A percentile compares a stretch with the other conserved stretches of the same genome.
phyloP scores from a whole-genome alignment of 2,113 vertebrate genomes.

The Myanophis thanlyinensis region DNA sequence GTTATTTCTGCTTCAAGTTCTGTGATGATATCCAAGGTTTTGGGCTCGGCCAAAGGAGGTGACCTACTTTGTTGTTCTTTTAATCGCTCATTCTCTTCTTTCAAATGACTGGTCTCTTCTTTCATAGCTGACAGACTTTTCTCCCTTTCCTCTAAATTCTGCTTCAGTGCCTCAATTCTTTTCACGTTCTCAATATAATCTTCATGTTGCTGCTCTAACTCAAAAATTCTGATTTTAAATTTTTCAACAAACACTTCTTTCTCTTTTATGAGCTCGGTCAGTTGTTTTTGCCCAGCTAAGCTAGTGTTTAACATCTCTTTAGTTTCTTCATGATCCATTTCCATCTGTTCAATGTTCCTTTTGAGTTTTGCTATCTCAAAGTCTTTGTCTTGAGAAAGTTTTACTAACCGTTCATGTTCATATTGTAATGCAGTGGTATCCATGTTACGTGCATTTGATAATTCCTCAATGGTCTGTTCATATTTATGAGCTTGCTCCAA shows the following conservation, averaged over 20 bases:
- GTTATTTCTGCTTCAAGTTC: constrained; percentile 90
- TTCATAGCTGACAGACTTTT: constrained; percentile 88
- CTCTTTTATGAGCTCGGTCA: constrained; percentile 86
- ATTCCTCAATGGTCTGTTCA: constrained; percentile 80
- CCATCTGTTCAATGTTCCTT: constrained; percentile 78
- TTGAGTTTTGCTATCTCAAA: constrained; percentile 79
- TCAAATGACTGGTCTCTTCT: constrained; percentile 94
- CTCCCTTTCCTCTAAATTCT: constrained; percentile 87
- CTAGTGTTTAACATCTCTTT: constrained; percentile 85
- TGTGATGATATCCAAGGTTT: constrained; percentile 83
- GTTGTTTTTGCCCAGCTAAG: constrained; percentile 86
- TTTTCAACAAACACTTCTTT: constrained; percentile 84
- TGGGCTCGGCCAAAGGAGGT: constrained; percentile 74
- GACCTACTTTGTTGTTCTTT: constrained; percentile 88
- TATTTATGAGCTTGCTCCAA: constrained; percentile 78
- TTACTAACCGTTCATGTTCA: constrained; percentile 79
- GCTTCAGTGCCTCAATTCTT: constrained; percentile 74
- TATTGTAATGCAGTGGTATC: constrained; percentile 77
- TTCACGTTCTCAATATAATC: constrained; percentile 55
- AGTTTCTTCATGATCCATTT: constrained; percentile 79
- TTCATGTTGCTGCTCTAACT: constrained; percentile 77
- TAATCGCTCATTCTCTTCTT: constrained; percentile 90
- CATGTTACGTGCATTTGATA: constrained; percentile 73
- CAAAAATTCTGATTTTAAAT: constrained; percentile 74
- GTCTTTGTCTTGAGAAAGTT: constrained; percentile 86